Conservation (phyloP, 1,140 invertebrate genomes). For the Trypoxylus dichotomus region DNA sequence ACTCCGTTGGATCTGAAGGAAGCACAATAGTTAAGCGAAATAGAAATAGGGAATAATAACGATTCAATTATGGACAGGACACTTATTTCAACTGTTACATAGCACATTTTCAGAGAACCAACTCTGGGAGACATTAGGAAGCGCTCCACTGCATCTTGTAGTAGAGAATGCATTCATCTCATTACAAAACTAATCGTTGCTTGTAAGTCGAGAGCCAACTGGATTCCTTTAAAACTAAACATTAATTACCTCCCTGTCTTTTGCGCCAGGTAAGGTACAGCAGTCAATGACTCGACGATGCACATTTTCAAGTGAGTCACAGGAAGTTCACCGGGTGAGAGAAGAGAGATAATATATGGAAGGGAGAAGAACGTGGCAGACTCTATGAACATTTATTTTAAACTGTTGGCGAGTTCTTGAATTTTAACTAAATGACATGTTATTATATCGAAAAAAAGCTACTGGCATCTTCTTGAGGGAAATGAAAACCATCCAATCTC, state of each 20-base stretch:
- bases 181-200: not conserved
- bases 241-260: slow-evolving; percentile 22
- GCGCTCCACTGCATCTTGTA: too few relatives aligned
- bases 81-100: too few relatives aligned
- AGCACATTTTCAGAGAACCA: too few relatives aligned
- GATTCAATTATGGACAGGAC: too few relatives aligned
- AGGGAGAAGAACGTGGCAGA: not conserved
- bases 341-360: not conserved
- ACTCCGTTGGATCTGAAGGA: too few relatives aligned
- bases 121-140: not conserved
- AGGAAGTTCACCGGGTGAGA: not conserved
- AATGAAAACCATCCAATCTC: not conserved
- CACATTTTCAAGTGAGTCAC: slow-evolving; percentile 18
- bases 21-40: too few relatives aligned
- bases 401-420: too few relatives aligned
- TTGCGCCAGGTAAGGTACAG: slow-evolving; percentile 20
- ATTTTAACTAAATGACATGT: not conserved
- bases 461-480: not conserved
- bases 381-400: not conserved
- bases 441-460: not conserved
- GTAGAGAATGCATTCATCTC: not conserved
- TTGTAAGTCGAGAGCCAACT: slow-evolving; percentile 3
- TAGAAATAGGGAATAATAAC: too few relatives aligned
- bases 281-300: slow-evolving; percentile 18
- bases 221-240: slow-evolving; percentile 11